A percentile compares a stretch with the other conserved stretches of the same genome.
phyloP scores from a whole-genome alignment of 2,888 invertebrate genomes.

The Scrobipalpa costella region DNA sequence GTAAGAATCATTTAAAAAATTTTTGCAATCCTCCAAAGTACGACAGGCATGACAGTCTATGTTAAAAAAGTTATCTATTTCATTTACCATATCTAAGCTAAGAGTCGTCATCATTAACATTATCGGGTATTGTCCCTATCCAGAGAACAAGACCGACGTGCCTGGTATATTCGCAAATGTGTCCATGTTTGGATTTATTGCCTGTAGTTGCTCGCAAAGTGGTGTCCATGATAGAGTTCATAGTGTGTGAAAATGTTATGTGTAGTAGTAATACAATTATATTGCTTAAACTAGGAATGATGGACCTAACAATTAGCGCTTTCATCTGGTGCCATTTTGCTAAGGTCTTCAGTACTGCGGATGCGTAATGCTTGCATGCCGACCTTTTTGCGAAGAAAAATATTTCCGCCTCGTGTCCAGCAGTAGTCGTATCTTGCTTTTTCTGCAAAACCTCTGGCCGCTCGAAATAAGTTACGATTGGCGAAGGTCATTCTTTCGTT shows the following conservation, averaged over 20 bases:
- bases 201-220: too few species aligned
- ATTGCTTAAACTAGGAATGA: too few species aligned
- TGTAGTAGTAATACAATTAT: too few species aligned
- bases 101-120: not conserved
- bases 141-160: too few species aligned
- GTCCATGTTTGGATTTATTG: too few species aligned
- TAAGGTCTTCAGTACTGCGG: not conserved
- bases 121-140: too few species aligned
- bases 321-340: not conserved
- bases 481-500: not conserved
- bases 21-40: not conserved
- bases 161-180: too few species aligned
- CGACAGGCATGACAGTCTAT: slow-evolving; percentile 1
- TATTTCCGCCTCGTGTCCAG: not conserved
- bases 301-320: too few species aligned
- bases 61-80: not conserved
- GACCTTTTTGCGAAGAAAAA: not conserved
- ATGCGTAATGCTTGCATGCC: not conserved
- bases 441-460: not conserved
- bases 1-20: not conserved
- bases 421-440: not conserved
- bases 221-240: too few species aligned
- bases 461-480: not conserved
- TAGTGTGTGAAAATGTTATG: too few species aligned
- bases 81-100: slow-evolving; percentile 5